phyloP scores from a whole-genome alignment of 1,140 invertebrate species.

The Magallana ariakensis region DNA sequence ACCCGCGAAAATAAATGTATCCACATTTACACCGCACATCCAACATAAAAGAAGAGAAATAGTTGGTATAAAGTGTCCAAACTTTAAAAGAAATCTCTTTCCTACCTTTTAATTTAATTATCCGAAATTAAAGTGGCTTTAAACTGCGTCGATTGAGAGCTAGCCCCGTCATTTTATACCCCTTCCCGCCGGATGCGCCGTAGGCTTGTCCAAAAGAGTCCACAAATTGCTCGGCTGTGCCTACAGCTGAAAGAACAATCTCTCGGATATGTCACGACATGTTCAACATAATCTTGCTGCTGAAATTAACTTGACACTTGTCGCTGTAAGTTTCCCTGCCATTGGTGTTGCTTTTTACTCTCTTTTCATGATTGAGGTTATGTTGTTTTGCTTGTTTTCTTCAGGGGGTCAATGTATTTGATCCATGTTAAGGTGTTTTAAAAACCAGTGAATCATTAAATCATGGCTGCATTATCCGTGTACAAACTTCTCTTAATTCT shows the following conservation, averaged over 20 bases:
- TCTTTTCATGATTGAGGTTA: neutral
- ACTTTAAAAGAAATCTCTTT: neutral
- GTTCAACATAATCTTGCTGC: neutral
- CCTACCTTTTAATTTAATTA: neutral
- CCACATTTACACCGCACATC: too few relatives aligned
- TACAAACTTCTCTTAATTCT: neutral
- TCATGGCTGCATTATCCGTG: neutral
- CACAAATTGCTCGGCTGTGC: slow-evolving; percentile 5
- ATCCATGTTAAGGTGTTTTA: slow-evolving; percentile 19
- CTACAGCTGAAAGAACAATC: neutral
- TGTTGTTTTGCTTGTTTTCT: slow-evolving; percentile 19
- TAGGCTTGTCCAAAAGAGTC: neutral
- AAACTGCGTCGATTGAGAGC: neutral
- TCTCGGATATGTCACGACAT: slow-evolving; percentile 8
- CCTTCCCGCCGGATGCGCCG: neutral
- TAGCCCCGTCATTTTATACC: neutral
- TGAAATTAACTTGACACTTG: slow-evolving; percentile 6
- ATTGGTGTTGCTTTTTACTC: neutral
- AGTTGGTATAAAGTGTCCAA: too few relatives aligned
- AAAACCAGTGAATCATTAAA: neutral
- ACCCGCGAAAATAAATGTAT: too few relatives aligned
- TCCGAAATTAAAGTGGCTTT: neutral
- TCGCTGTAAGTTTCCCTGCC: slow-evolving; percentile 13
- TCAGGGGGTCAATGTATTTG: neutral
- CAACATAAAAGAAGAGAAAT: too few relatives aligned